Conservation (phyloP, 2,113 vertebrate genomes). For the Microtus oregoni region DNA sequence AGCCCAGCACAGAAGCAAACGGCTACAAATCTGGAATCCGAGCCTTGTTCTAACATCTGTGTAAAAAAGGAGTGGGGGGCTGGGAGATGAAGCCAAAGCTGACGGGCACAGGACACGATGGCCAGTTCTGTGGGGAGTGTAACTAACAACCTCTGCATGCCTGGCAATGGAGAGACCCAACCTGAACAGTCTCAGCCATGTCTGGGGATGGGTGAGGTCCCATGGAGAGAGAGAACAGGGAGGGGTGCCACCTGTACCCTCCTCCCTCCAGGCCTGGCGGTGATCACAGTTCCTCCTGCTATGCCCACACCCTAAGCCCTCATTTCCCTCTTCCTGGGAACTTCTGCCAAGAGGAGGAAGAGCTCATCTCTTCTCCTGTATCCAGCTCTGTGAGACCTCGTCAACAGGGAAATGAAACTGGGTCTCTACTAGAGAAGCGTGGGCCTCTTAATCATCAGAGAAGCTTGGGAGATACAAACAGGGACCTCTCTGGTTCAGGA, state of each 20-base stretch:
- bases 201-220: background rate
- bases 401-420: background rate
- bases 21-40: background rate
- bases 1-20: background rate
- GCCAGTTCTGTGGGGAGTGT: background rate
- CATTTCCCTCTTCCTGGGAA: slow-evolving; percentile 51
- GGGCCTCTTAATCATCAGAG: background rate
- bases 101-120: accelerated
- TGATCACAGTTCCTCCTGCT: slow-evolving; percentile 14
- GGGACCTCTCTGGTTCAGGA: background rate
- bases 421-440: background rate
- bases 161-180: background rate
- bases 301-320: background rate
- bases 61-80: background rate
- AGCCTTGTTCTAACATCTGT: background rate
- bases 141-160: background rate
- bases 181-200: background rate
- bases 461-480: background rate
- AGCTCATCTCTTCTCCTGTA: background rate
- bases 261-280: background rate
- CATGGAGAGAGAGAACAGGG: background rate
- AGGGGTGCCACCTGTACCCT: background rate
- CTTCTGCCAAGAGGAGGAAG: slow-evolving; percentile 24
- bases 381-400: background rate
- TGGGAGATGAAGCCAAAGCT: background rate